Percentiles rank a stretch among this genome's conserved stretches.
phyloP scores from a whole-genome alignment of 2,888 invertebrate genomes.

The Psylliodes chrysocephalus region DNA sequence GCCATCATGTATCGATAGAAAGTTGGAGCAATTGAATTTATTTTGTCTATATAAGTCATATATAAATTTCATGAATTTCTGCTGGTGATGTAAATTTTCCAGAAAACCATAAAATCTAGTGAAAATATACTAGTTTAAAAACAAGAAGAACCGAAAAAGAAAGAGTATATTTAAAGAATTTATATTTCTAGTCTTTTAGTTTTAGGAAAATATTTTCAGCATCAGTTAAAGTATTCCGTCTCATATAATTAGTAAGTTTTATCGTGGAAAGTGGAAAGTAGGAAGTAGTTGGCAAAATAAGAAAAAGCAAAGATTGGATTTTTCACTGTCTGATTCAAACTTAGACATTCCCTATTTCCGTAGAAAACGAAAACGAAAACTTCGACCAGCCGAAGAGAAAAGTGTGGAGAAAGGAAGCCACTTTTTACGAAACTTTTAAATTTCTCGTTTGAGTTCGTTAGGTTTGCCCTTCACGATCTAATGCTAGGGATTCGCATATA shows the following conservation, averaged over 20 bases:
- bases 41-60: too few relatives aligned
- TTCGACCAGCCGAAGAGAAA: conserved; percentile 34
- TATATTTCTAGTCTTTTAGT: not conserved
- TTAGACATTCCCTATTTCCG: conserved; percentile 1
- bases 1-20: too few relatives aligned
- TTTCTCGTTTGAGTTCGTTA: conserved; percentile 43
- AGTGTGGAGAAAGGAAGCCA: conserved; percentile 25
- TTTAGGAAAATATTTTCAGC: not conserved
- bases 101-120: too few relatives aligned
- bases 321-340: conserved; percentile 14
- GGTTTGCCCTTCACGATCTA: conserved; percentile 37
- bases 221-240: not conserved
- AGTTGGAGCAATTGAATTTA: too few relatives aligned
- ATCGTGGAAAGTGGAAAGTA: conserved; percentile 7
- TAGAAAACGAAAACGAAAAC: not conserved
- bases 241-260: conserved; percentile 18
- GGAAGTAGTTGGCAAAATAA: conserved; percentile 7
- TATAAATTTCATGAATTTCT: too few relatives aligned
- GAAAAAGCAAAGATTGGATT: conserved; percentile 12
- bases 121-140: too few relatives aligned
- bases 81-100: too few relatives aligned
- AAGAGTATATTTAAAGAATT: too few relatives aligned
- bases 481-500: conserved; percentile 45
- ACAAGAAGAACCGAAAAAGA: too few relatives aligned
- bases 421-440: conserved; percentile 40